Evolutionary conservation across 2,888 invertebrate genomes (phyloP), one percentile per base, ranked within the genome.

Genomic region (Panopea generosa): DNA sequence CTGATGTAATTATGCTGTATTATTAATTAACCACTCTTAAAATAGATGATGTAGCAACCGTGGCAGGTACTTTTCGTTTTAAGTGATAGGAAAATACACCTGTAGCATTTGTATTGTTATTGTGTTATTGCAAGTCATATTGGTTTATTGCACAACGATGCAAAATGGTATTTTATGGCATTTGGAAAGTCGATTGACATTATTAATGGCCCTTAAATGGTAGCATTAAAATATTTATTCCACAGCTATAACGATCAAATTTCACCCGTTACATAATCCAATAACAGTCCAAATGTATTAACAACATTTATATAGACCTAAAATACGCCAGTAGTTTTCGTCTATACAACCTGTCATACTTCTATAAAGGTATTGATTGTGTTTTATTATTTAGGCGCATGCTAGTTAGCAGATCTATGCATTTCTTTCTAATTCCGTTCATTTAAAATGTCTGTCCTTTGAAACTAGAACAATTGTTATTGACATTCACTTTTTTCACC

Each of bases 381-480:
- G n/a, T 33, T 11, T 33, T 20, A 45, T 45, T 45, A 4, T 45
- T 18, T 16, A 16, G 20, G 45, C 40, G 7, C 45, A 16, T 45
- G 45, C 6, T n/a, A n/a, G 6, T 45, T 16, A 9, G 7, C 3
- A 20, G 16, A 56, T 56, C 56, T 20, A 56, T 56, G 38, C 56
- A 20, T 16, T 56, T 56, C 56, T 45, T 45, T 43, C 18, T 7
- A 24, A 26, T 60, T 43, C 22, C 26, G 24, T 60, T 26, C 22
- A 47, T 24, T 47, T n/a, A 45, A 47, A 65, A 65, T 59, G 29
- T 43, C 20, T 38, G 29, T 56, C 56, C 38, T 52, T 56, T 56
- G 11, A 38, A 14, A n/a, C 38, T 18, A 56, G 56, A 56, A 56
- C 56, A 56, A 56, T 53, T 27, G 16, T n/a, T 53, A 24, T 53